phyloP scores from a whole-genome alignment of 2,113 vertebrate genomes.

The Puma concolor region DNA sequence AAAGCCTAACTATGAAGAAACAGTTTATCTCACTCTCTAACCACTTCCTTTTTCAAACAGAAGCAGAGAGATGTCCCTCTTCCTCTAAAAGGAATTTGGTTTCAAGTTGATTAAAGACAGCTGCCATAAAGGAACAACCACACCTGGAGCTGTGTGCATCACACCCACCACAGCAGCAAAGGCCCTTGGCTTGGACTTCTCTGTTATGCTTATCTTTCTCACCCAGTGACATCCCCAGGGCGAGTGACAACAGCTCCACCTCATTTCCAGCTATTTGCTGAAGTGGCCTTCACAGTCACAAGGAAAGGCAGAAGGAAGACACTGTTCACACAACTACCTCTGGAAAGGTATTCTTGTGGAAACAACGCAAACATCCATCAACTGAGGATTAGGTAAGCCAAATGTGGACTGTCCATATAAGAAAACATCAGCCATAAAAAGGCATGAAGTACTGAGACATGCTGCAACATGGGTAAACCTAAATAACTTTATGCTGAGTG shows the following conservation, averaged over 20 bases:
- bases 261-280: not conserved
- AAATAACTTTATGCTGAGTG: not conserved
- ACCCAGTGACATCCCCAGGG: not conserved
- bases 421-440: not conserved
- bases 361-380: not conserved
- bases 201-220: not conserved
- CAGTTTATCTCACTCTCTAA: not conserved
- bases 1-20: not conserved
- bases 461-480: not conserved
- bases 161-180: not conserved
- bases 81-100: slow-evolving; percentile 31
- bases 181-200: not conserved
- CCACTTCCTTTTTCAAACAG: slow-evolving; percentile 24
- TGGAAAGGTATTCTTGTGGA: not conserved
- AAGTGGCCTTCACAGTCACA: not conserved
- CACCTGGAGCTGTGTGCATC: not conserved
- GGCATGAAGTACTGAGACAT: not conserved
- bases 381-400: not conserved
- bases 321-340: not conserved
- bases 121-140: not conserved
- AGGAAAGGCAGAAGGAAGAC: not conserved
- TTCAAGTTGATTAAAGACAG: not conserved
- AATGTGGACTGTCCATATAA: not conserved
- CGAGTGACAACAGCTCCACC: not conserved
- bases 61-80: not conserved